A percentile compares a stretch with the other conserved stretches of the same genome.
Evolutionary conservation across 1,140 invertebrate genomes (phyloP).

Genomic region (Andricus grossulariae): DNA sequence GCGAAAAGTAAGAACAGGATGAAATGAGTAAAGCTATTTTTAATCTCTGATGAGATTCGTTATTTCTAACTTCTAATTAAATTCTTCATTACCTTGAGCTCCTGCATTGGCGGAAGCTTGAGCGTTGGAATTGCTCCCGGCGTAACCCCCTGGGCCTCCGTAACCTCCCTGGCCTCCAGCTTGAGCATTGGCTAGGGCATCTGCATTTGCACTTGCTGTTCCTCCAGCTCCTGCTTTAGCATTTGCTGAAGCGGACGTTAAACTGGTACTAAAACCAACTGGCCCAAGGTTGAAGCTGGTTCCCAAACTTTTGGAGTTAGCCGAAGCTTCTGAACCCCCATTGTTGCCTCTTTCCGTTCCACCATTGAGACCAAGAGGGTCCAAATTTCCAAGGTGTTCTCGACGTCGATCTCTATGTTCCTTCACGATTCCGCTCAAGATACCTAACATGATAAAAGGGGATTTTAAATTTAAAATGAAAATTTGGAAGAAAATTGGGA

Average conservation of each 20-base stretch:
- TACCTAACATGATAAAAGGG: neutral
- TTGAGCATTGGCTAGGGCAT: slow-evolving; percentile 43
- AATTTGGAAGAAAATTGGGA: neutral
- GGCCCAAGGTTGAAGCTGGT: slow-evolving; percentile 11
- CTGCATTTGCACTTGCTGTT: slow-evolving; percentile 28
- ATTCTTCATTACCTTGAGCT: neutral
- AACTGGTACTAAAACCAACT: slow-evolving; percentile 1
- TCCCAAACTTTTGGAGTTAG: neutral
- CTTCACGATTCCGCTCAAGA: neutral
- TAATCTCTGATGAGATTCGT: neutral
- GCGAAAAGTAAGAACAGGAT: neutral
- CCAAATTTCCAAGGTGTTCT: neutral
- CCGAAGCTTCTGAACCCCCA: neutral
- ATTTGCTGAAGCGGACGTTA: slow-evolving; percentile 25
- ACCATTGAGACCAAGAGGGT: neutral
- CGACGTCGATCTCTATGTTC: neutral
- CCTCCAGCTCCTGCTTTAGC: slow-evolving; percentile 46
- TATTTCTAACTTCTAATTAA: neutral
- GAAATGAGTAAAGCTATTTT: neutral
- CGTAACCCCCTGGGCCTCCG: neutral
- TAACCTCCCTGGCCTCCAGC: slow-evolving; percentile 4
- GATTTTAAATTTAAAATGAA: neutral
- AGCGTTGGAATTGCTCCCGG: neutral
- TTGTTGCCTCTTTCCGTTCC: neutral
- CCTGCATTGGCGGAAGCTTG: slow-evolving; percentile 33